A percentile compares a stretch with the other conserved stretches of the same genome.
Conservation (phyloP, 2,888 invertebrate genomes). For the Hypomecis atomaria region DNA sequence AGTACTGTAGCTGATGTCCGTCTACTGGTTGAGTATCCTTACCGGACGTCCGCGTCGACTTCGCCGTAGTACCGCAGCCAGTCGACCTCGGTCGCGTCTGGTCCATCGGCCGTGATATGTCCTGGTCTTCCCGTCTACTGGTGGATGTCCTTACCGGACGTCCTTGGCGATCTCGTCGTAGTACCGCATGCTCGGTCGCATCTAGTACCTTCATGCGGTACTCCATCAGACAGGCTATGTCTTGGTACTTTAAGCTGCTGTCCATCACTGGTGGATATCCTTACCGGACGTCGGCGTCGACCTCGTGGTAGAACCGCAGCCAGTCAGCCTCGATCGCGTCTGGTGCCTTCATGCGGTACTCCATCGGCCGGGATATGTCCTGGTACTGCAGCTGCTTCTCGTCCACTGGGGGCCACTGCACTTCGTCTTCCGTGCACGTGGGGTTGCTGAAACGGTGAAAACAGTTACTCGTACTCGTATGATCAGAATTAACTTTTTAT, state of each 20-base stretch:
- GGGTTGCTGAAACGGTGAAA: constrained; percentile 16
- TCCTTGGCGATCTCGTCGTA: constrained; percentile 14
- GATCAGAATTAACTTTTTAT: background rate
- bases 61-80: no score
- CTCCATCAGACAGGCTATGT: constrained; percentile 15
- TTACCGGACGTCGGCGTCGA: constrained; percentile 31
- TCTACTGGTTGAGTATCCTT: background rate
- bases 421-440: constrained; percentile 27
- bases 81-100: no score
- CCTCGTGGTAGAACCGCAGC: constrained; percentile 11
- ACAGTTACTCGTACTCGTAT: no score
- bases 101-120: no score
- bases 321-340: constrained; percentile 10
- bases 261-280: background rate
- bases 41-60: no score
- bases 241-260: constrained; percentile 13
- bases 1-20: no score
- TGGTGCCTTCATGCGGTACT: constrained; percentile 8
- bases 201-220: constrained; percentile 8
- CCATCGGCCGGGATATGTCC: constrained; percentile 16
- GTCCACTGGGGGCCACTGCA: constrained; percentile 15
- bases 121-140: no score
- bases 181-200: constrained; percentile 11
- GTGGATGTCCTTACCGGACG: constrained; percentile 20
- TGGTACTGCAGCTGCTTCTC: constrained; percentile 12